Evolutionary conservation across 1,140 invertebrate genomes (phyloP).

Genomic region (Calosoma granatense): DNA sequence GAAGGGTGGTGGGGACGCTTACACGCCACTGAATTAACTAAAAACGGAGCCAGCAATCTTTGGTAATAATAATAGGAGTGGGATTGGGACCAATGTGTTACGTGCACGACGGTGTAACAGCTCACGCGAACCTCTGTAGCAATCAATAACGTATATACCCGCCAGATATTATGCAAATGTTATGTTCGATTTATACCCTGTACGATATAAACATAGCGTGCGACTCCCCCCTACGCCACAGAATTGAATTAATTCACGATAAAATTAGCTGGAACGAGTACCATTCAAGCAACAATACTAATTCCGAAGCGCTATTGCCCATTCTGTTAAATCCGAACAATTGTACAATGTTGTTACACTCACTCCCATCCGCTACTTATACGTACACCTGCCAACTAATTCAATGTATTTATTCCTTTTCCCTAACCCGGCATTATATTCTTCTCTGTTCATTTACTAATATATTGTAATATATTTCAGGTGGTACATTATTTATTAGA

Average conservation of each 20-base stretch:
- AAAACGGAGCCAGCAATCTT: conserved; percentile 6
- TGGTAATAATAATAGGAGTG: neutral
- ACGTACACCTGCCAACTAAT: too few species aligned
- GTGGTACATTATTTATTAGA: too few species aligned
- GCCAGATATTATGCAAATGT: conserved; percentile 21
- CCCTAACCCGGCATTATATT: too few species aligned
- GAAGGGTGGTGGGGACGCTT: neutral
- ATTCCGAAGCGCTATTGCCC: neutral
- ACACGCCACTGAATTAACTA: neutral
- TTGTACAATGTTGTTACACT: neutral
- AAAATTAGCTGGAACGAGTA: neutral
- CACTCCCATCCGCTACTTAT: too few species aligned
- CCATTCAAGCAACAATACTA: neutral
- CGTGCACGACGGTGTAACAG: neutral
- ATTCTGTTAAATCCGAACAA: neutral
- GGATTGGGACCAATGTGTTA: conserved; percentile 3
- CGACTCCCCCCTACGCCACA: neutral
- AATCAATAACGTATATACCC: conserved; percentile 19
- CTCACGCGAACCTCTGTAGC: conserved; percentile 7
- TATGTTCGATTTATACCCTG: conserved; percentile 18
- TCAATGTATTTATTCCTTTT: too few species aligned
- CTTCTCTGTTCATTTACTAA: too few species aligned
- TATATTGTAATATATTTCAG: too few species aligned
- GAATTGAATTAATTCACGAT: neutral
- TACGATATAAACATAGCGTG: conserved; percentile 17